Conservation (phyloP, 2,888 invertebrate species). For the Allolobophora icterica region DNA sequence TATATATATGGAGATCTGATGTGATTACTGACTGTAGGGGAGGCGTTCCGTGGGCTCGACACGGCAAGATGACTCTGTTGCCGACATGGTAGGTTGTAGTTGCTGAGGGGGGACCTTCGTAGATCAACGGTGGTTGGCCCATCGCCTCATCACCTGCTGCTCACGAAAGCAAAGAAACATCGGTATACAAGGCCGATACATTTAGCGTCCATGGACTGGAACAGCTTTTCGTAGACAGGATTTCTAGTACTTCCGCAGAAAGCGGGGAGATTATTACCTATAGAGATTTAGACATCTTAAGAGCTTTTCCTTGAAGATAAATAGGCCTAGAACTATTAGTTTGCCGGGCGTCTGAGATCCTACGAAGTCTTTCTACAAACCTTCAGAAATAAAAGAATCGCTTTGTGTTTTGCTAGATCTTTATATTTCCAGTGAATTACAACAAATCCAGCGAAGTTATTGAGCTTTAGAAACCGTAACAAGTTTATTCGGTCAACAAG, state of each 20-base stretch:
- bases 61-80: not conserved
- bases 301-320: not conserved
- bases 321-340: not conserved
- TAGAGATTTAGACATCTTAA: not conserved
- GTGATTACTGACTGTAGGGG: not conserved
- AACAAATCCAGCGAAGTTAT: too few species aligned
- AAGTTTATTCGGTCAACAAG: too few species aligned
- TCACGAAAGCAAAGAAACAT: not conserved
- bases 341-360: too few species aligned
- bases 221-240: not conserved
- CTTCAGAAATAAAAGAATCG: too few species aligned
- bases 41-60: not conserved
- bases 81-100: constrained; percentile 5
- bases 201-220: not conserved
- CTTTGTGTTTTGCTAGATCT: too few species aligned
- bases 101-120: not conserved
- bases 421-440: too few species aligned
- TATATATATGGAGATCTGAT: not conserved
- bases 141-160: not conserved
- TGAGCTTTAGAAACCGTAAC: too few species aligned
- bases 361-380: too few species aligned
- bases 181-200: not conserved
- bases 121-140: not conserved
- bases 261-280: not conserved
- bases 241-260: not conserved